A percentile compares a stretch with the other conserved stretches of the same genome.
phyloP scores from a whole-genome alignment of 2,888 invertebrate species.

The Lacanobia oleracea region DNA sequence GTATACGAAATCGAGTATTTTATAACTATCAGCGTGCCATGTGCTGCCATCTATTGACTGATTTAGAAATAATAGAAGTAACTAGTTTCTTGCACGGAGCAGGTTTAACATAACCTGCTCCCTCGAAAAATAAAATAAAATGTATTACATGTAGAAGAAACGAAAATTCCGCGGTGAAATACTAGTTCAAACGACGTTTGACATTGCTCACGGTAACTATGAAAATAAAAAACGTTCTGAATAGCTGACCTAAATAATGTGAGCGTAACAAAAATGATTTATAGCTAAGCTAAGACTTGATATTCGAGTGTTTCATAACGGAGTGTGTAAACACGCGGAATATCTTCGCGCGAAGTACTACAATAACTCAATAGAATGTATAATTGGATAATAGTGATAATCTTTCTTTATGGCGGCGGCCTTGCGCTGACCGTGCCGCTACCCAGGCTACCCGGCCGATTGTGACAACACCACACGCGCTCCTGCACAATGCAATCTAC shows the following conservation, averaged over 20 bases:
- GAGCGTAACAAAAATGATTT: slow-evolving; percentile 57
- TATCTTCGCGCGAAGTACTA: slow-evolving; percentile 74
- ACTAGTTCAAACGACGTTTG: slow-evolving; percentile 34
- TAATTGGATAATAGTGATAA: slow-evolving; percentile 87
- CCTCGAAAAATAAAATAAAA: slow-evolving; percentile 27
- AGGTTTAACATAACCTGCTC: slow-evolving; percentile 41
- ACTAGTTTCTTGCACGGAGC: slow-evolving; percentile 21
- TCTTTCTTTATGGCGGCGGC: slow-evolving; percentile 78
- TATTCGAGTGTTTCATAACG: slow-evolving; percentile 68
- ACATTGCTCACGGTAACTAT: slow-evolving; percentile 56
- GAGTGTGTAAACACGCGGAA: slow-evolving; percentile 67
- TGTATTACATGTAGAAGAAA: slow-evolving; percentile 21
- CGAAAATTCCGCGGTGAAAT: slow-evolving; percentile 47
- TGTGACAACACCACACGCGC: slow-evolving; percentile 45
- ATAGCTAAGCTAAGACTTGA: slow-evolving; percentile 58
- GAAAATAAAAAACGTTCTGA: slow-evolving; percentile 56
- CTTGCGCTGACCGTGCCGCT: slow-evolving; percentile 77
- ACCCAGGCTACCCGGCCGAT: slow-evolving; percentile 55
- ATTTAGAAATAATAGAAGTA: slow-evolving; percentile 11
- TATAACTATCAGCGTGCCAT: background rate
- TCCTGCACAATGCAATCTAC: slow-evolving; percentile 17
- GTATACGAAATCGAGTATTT: slow-evolving; percentile 14
- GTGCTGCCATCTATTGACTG: slow-evolving; percentile 60
- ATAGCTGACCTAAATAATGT: slow-evolving; percentile 64
- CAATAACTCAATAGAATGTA: slow-evolving; percentile 80